These are phyloP conservation scores for Microctenopoma stevenorrisi DNA, from an alignment of 2,797 vertebrate species.

Conservation along the genomic window DNA sequence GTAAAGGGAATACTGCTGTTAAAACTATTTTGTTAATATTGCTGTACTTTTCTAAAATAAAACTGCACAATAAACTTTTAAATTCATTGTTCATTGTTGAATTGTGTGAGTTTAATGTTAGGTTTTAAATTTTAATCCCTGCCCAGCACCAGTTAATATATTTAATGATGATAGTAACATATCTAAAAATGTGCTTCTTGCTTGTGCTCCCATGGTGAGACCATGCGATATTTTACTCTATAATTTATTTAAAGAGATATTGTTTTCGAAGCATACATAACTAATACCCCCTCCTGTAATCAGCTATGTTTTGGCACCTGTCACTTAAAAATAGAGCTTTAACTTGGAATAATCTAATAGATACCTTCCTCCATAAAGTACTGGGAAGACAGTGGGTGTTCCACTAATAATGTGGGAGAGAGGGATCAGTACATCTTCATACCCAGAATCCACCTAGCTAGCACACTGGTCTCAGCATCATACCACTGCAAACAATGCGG, in stretches of 20 bases:
- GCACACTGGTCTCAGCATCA: constrained; percentile 45
- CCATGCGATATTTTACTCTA: background rate
- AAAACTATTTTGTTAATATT: too few species aligned
- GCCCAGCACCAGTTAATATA: too few species aligned
- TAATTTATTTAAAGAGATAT: background rate
- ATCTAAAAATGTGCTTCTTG: background rate
- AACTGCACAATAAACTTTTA: too few species aligned
- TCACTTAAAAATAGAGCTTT: constrained; percentile 9
- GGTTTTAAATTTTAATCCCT: too few species aligned
- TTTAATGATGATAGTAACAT: too few species aligned
- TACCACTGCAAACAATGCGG: constrained; percentile 54
- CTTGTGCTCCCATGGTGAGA: background rate
- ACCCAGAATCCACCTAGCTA: constrained; percentile 47
- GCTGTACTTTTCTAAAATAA: too few species aligned
- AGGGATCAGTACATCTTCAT: constrained; percentile 47
- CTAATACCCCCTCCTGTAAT: background rate
- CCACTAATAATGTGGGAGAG: constrained; percentile 38
- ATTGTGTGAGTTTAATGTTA: too few species aligned
- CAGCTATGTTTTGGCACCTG: background rate
- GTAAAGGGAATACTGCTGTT: too few species aligned
- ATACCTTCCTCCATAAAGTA: constrained; percentile 16
- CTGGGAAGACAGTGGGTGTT: constrained; percentile 47
- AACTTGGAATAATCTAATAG: constrained; percentile 14
- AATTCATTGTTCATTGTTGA: too few species aligned
- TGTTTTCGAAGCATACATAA: background rate